Base-by-base conservation (phyloP, 2,113 vertebrate genomes). In the Catharus bicknelli region DNA sequence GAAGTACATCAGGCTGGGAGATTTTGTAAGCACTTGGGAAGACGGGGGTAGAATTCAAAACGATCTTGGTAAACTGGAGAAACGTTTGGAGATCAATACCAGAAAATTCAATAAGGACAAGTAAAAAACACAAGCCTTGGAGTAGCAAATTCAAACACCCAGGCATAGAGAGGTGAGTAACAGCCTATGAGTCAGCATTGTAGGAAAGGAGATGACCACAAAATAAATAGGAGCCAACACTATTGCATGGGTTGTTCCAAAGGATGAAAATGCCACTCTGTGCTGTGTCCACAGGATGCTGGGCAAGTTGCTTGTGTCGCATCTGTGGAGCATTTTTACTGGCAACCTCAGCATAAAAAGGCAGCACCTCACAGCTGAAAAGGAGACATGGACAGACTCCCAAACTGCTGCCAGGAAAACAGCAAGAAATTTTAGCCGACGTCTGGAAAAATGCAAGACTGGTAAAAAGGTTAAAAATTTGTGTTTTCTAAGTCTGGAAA, bases 251-350 rank as follows among this genome's bases (percentile, higher is more conserved):
- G 22, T 27, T 26, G 5, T 21, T 80, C 64, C 61, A 70, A 62
- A 70, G 73, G 18, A 89, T 19, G 36, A 83, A 86, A 70, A 86
- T 38, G 11, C 18, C 47, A 20, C 48, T 66, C 36, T 50, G 27
- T 23, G 48, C 43, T 69, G 12, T 38, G 40, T 70, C 47, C 78
- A 81, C 18, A 66, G 68, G 32, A 42, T 40, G 12, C 3, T 62
- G n/a, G 48, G 32, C n/a, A 58, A 68, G 36, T 45, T 85, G 50
- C 16, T 78, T 32, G 7, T 51, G 30, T 62, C 0, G 0, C 0
- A 0, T 50, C n/a, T 11, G 7, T 78, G 76, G 77, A 78, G 12
- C 26, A 42, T 40, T 84, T 91, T 54, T 54, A 53, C 22, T 51
- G 59, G 42, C 68, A 90, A 34, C 34, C 16, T 62, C 68, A 80